These are phyloP conservation scores for Phaethornis superciliosus DNA, from an alignment of 2,113 vertebrate genomes.

Conservation along the genomic window DNA sequence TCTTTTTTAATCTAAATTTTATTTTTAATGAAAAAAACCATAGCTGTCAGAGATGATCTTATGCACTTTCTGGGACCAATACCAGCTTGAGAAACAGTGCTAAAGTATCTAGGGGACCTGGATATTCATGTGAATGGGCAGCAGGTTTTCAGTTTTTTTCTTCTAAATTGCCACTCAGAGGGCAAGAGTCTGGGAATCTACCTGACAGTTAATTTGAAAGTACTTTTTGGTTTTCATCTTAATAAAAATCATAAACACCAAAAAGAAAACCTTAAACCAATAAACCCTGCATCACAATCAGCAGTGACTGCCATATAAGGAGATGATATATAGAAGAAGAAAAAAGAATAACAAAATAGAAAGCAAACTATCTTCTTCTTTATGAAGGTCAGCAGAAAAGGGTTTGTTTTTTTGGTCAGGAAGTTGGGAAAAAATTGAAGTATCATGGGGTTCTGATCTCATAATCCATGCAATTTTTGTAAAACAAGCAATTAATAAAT, in stretches of 20 bases:
- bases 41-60: neutral
- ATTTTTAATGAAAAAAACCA: neutral
- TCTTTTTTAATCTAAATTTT: neutral
- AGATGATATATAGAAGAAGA: neutral
- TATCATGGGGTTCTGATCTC: neutral
- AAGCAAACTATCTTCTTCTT: neutral
- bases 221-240: neutral
- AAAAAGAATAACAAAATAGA: neutral
- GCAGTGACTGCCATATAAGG: neutral
- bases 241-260: neutral
- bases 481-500: neutral
- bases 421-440: neutral
- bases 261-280: neutral
- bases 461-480: neutral
- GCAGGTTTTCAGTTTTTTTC: neutral
- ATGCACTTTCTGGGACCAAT: neutral
- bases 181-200: neutral
- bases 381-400: neutral
- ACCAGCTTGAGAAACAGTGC: neutral
- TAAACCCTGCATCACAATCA: neutral
- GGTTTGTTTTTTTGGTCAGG: neutral
- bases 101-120: neutral
- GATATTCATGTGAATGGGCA: neutral
- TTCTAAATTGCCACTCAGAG: neutral
- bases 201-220: neutral